Conservation (phyloP, 2,113 vertebrate genomes). For the Pterocles gutturalis region DNA sequence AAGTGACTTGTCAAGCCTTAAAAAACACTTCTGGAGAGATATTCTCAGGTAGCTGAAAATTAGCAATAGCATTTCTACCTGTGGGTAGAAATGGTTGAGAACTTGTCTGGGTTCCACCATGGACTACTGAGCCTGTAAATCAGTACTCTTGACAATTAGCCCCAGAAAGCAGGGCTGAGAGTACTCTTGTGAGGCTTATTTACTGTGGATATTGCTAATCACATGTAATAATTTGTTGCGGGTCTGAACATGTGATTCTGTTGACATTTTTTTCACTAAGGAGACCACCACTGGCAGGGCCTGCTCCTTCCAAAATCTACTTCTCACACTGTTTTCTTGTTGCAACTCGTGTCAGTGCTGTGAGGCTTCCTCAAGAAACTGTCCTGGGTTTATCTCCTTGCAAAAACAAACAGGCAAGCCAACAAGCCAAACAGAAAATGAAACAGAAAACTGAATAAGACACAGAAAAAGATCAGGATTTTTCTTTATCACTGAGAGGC, state of each 20-base stretch:
- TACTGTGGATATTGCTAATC: not conserved
- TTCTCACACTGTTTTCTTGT: not conserved
- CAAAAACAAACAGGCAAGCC: not conserved
- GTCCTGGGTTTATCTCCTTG: not conserved
- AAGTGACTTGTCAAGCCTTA: not conserved
- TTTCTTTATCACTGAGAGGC: not conserved
- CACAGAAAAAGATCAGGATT: not conserved
- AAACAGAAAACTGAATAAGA: not conserved
- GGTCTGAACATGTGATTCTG: not conserved
- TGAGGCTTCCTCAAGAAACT: not conserved
- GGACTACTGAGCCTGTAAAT: not conserved
- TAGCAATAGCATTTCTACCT: not conserved
- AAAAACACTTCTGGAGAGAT: not conserved
- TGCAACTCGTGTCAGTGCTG: not conserved
- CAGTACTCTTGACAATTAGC: not conserved
- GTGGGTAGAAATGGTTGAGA: not conserved
- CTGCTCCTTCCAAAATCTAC: not conserved
- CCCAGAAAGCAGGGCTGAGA: not conserved
- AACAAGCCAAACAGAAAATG: not conserved
- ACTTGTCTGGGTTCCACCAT: not conserved
- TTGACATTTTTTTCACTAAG: not conserved
- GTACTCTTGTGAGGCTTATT: not conserved
- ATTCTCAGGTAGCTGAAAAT: not conserved
- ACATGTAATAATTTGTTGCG: not conserved
- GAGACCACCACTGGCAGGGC: not conserved